Evolutionary conservation across 92 coral and sea anemone species (phyloP), one percentile per base, ranked within the genome.

Genomic region (Zoanthus sansibaricus): DNA sequence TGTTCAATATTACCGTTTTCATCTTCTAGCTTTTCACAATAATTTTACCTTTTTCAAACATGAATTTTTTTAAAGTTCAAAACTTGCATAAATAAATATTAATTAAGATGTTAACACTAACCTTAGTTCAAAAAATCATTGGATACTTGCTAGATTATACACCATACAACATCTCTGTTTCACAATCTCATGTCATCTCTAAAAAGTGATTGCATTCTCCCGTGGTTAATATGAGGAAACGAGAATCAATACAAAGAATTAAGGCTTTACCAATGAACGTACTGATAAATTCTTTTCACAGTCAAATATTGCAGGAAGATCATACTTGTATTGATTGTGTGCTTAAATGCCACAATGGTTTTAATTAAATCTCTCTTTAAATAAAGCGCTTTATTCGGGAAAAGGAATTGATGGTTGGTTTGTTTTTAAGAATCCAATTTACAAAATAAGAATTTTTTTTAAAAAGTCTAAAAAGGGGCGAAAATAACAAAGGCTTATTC

Each of bases 281-380:
- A 17, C 75, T 80, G 52, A 44, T 46, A 80, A 80, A 80, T 45
- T 45, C 5, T 47, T 79, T 46, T 12, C 56, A 80, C 14, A 80
- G 62, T 67, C 85, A 17, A 67, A 66, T 80, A 80, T 80, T 80
- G 10, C 61, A 45, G 21, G 46, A 55, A 9, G 54, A 46, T 11
- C n/a, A 6, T 58, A 62, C 31, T 18, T 59, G 37, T 42, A 59
- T 20, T 44, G 45, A 47, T 47, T 47, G 21, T 6, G 74, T 66
- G 71, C 74, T 80, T 46, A 31, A 64, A 66, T 21, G 20, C 62
- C 25, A 80, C 85, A 66, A 80, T 46, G 61, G 25, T 66, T 67
- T 80, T 18, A 80, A 44, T 80, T n/a, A 64, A 79, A 46, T 18
- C 12, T 64, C 18, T 21, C 85, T 15, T 12, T 62, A 64, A 80